Percentiles rank a stretch among this genome's conserved stretches.
Evolutionary conservation across 2,797 vertebrate species (phyloP).

Genomic region (Silurus lanzhouensis): DNA sequence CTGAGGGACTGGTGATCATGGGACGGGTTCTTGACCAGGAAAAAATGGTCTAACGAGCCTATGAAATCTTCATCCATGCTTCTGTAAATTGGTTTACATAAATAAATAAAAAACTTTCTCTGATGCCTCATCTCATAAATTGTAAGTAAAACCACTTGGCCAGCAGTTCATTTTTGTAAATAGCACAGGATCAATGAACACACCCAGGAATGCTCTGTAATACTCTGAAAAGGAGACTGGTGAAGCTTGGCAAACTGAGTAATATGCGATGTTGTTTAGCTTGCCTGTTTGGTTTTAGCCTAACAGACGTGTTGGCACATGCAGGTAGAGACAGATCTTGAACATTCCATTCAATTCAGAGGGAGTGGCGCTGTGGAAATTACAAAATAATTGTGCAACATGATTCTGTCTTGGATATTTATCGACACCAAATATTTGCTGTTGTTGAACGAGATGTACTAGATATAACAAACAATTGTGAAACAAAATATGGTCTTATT

Average conservation of each 20-base stretch:
- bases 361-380: conserved; percentile 35
- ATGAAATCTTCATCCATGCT: not conserved
- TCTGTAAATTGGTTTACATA: not conserved
- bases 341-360: conserved; percentile 45
- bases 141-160: not conserved
- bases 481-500: not conserved
- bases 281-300: conserved; percentile 23
- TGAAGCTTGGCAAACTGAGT: not conserved
- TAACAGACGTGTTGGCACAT: conserved; percentile 28
- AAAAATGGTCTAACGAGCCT: not conserved
- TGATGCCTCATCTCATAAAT: not conserved
- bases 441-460: conserved; percentile 17
- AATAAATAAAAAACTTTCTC: not conserved
- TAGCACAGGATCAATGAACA: conserved; percentile 6
- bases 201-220: conserved; percentile 6
- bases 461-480: not conserved
- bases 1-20: not conserved
- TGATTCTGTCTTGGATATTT: conserved; percentile 1
- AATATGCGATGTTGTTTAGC: conserved; percentile 21
- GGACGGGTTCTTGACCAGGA: not conserved
- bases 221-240: conserved; percentile 7
- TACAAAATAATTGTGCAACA: conserved; percentile 30
- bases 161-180: not conserved
- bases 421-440: conserved; percentile 42
- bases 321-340: conserved; percentile 37